phyloP scores from a whole-genome alignment of 2,797 vertebrate genomes.

The Gymnodraco acuticeps region DNA sequence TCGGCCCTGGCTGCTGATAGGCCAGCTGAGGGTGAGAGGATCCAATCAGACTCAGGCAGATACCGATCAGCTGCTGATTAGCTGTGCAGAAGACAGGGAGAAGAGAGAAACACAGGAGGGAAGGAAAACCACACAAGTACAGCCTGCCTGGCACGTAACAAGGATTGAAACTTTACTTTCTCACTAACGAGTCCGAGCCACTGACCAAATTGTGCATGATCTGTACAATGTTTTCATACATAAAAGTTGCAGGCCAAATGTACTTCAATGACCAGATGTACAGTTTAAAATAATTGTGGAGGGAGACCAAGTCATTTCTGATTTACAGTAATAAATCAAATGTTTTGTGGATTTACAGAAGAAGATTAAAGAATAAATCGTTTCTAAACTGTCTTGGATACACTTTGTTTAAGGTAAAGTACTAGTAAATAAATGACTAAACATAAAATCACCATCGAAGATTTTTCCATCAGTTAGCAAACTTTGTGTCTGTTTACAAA shows the following conservation, averaged over 20 bases:
- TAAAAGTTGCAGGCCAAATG: not conserved
- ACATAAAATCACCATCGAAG: not conserved
- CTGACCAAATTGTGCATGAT: not conserved
- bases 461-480: not conserved
- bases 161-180: not conserved
- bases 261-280: not conserved
- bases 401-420: not conserved
- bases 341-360: too few relatives aligned
- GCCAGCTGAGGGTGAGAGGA: too few relatives aligned
- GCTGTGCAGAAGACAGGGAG: too few relatives aligned
- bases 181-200: not conserved
- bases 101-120: too few relatives aligned
- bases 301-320: not conserved
- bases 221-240: not conserved
- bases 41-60: too few relatives aligned
- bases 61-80: too few relatives aligned
- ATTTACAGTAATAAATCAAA: not conserved
- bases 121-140: too few relatives aligned
- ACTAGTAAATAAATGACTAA: constrained; percentile 13
- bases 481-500: not conserved
- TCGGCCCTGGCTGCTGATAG: too few relatives aligned
- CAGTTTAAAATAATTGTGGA: not conserved
- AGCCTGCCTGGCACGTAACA: too few relatives aligned
- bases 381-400: not conserved
- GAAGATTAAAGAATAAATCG: not conserved